Base-by-base conservation (phyloP, 2,888 invertebrate genomes). In the Anarsia innoxiella region DNA sequence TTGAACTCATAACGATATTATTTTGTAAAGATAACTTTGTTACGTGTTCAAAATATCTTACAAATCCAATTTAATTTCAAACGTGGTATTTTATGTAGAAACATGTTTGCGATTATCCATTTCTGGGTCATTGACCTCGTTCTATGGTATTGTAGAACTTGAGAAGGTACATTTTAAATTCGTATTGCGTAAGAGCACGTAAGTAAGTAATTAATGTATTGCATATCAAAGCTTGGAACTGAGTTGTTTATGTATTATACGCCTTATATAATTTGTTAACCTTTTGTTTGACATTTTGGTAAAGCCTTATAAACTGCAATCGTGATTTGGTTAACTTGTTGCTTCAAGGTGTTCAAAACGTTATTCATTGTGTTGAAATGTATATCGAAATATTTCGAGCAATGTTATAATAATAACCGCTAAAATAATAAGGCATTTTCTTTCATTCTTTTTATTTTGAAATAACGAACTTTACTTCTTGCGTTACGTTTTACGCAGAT, bases 101-200 rank as follows among this genome's bases (percentile, higher is more conserved):
- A 72, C 71, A 60, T 64, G 59, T 63, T 65, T 63, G 59, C 61
- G 56, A 35, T 56, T 60, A 66, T 68, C 66, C 66, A 68, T 73
- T 77, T 77, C 67, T 76, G 64, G 76, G 76, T 73, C 76, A 72
- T 65, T 66, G 77, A 77, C 78, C 80, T 65, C 69, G 64, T 28
- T 38, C 28, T 23, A 23, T 34, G 15, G 27, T 19, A 35, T 35
- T 35, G 35, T 35, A 35, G 28, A 12, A n/a, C 12, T 28, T 2
- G 35, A 26, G 14, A 2, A 23, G 25, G 12, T 32, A 32, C 25
- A 32, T 34, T 30, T 38, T 33, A 23, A 31, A 28, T 31, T 29
- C 5, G 1, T 19, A 29, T 39, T 39, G 29, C 39, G 39, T 34
- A 39, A 39, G 33, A 36, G n/a, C 12, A 29, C 23, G 14, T 39